A percentile compares a stretch with the other conserved stretches of the same genome.
Evolutionary conservation across 2,113 vertebrate species (phyloP).

Genomic region (Datnioides undecimradiatus): DNA sequence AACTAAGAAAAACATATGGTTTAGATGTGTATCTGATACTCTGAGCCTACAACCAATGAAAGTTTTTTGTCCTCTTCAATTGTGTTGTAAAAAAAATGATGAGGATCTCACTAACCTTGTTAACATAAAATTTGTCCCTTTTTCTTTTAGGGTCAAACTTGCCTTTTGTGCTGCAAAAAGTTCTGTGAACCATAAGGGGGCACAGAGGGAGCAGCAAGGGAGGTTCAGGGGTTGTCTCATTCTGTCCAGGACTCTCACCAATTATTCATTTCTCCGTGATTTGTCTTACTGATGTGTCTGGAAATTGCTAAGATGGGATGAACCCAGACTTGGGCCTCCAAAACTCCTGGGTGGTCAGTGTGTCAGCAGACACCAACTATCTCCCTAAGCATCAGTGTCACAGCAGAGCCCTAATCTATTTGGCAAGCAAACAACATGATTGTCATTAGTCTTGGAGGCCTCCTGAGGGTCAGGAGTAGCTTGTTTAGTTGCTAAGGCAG

Average conservation of each 20-base stretch:
- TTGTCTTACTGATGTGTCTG: constrained; percentile 72
- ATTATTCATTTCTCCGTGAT: constrained; percentile 70
- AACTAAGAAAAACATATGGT: neutral
- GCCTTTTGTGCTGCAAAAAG: constrained; percentile 57
- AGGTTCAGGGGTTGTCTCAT: constrained; percentile 42
- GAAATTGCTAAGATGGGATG: constrained; percentile 69
- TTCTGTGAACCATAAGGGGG: constrained; percentile 63
- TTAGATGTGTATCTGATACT: neutral
- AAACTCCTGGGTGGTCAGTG: constrained; percentile 83
- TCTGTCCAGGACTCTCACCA: constrained; percentile 39
- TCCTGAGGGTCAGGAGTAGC: constrained; percentile 69
- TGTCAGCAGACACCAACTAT: constrained; percentile 62
- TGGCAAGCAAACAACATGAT: constrained; percentile 76
- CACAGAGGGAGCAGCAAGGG: constrained; percentile 23
- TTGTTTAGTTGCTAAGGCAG: constrained; percentile 76
- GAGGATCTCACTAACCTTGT: constrained; percentile 53
- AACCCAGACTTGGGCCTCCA: constrained; percentile 53
- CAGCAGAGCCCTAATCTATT: constrained; percentile 72
- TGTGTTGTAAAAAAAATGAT: constrained; percentile 45
- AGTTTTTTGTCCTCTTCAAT: neutral
- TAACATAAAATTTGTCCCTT: constrained; percentile 63
- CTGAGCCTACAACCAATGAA: neutral
- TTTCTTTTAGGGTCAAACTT: constrained; percentile 41
- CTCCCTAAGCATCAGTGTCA: constrained; percentile 67
- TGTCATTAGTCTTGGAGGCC: constrained; percentile 72